Base-by-base conservation (phyloP, 2,888 invertebrate species). In the Aphelenchoides bicaudatus region DNA sequence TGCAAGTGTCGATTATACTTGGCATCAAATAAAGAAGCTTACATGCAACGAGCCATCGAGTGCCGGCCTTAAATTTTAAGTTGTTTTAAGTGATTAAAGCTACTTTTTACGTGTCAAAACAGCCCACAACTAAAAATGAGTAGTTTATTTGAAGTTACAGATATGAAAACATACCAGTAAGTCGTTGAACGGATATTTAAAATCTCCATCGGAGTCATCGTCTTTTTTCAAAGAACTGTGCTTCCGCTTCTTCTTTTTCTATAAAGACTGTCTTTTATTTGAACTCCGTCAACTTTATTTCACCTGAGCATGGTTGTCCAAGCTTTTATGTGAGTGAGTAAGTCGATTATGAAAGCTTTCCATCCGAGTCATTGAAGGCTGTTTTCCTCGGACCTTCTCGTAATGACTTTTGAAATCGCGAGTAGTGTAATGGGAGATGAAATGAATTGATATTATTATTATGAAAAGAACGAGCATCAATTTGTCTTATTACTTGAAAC, bases 1-100 rank as follows among this genome's bases (percentile, higher is more conserved):
- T n/a, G n/a, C n/a, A n/a, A n/a, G n/a, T n/a, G n/a, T n/a, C n/a
- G 90, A 98, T 91, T 27, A 54, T 65, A 30, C 64, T 65, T 8
- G 96, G 92, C 93, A 98, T 92, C 80, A 90, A 89, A 79, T 96
- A n/a, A n/a, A n/a, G n/a, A n/a, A n/a, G n/a, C n/a, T n/a, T n/a
- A n/a, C n/a, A n/a, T n/a, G n/a, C n/a, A n/a, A n/a, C n/a, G n/a
- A n/a, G n/a, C n/a, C n/a, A n/a, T n/a, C n/a, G n/a, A n/a, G n/a
- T n/a, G n/a, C n/a, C n/a, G n/a, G n/a, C n/a, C n/a, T n/a, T n/a
- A n/a, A n/a, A n/a, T n/a, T n/a, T n/a, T n/a, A n/a, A n/a, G n/a
- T n/a, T n/a, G n/a, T n/a, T n/a, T n/a, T n/a, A n/a, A n/a, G n/a
- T n/a, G n/a, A n/a, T n/a, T n/a, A n/a, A n/a, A n/a, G n/a, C n/a